Conservation (phyloP, 2,113 vertebrate genomes). For the Brachyistius frenatus region DNA sequence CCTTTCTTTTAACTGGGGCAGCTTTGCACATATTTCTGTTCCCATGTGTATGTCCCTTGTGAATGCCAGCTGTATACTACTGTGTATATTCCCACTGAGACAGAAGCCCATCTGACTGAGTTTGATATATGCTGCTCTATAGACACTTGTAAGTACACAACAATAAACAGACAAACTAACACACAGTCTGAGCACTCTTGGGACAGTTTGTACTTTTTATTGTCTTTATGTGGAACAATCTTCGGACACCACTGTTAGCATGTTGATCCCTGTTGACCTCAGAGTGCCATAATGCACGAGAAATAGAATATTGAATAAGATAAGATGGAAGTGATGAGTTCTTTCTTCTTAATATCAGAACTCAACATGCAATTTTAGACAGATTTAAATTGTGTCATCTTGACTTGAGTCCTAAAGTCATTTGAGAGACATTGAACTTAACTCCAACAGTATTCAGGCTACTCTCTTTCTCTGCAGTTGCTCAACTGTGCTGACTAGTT, state of each 20-base stretch:
- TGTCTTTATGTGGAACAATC: slow-evolving; percentile 16
- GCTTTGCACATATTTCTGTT: slow-evolving; percentile 8
- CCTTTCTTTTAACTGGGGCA: slow-evolving; percentile 48
- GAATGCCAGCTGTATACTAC: slow-evolving; percentile 62
- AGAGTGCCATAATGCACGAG: background rate
- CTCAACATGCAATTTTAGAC: no score
- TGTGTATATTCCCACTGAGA: slow-evolving; percentile 69
- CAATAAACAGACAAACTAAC: slow-evolving; percentile 33
- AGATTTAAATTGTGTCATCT: no score
- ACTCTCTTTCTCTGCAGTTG: no score
- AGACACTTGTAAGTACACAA: slow-evolving; percentile 26
- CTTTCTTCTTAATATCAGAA: no score
- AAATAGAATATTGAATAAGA: no score
- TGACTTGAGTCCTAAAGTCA: no score
- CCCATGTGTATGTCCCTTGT: slow-evolving; percentile 18
- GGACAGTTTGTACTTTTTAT: slow-evolving; percentile 1
- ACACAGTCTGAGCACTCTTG: background rate
- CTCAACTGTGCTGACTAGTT: no score
- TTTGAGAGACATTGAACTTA: no score
- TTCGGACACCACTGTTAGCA: background rate
- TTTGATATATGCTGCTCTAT: slow-evolving; percentile 77
- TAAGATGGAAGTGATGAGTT: no score
- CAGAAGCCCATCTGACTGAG: slow-evolving; percentile 74
- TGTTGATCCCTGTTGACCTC: background rate
- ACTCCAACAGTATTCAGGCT: no score